Conservation (phyloP, 1,140 invertebrate species). For the Palaemon carinicauda region DNA sequence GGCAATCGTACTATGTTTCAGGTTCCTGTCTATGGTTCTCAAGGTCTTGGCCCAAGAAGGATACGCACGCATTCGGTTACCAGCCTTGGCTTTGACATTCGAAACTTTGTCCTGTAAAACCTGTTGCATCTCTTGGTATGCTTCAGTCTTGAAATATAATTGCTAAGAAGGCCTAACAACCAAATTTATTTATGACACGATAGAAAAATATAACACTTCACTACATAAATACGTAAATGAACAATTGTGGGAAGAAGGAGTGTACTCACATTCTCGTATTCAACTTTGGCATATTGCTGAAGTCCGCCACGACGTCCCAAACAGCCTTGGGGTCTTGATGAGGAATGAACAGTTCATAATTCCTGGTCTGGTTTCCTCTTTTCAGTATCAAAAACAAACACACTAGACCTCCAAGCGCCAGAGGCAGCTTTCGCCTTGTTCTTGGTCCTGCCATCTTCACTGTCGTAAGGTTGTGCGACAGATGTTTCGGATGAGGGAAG, state of each 20-base stretch:
- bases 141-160: too few relatives aligned
- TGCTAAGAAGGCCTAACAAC: too few relatives aligned
- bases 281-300: constrained; percentile 49
- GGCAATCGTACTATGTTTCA: too few relatives aligned
- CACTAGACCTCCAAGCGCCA: not conserved
- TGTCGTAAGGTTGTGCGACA: not conserved
- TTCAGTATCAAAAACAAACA: constrained; percentile 36
- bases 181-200: too few relatives aligned
- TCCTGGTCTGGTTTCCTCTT: constrained; percentile 34
- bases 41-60: too few relatives aligned
- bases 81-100: too few relatives aligned
- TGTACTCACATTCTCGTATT: constrained; percentile 57
- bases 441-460: not conserved
- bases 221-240: not conserved
- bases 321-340: constrained; percentile 47
- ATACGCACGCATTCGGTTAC: too few relatives aligned
- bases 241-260: not conserved
- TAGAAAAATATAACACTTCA: too few relatives aligned
- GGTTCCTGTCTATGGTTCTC: too few relatives aligned
- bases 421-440: not conserved
- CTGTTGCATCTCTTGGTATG: too few relatives aligned
- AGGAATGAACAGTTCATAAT: constrained; percentile 49
- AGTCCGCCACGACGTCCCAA: constrained; percentile 54
- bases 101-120: too few relatives aligned
- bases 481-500: constrained; percentile 7